These are phyloP conservation scores for Pristionchus japonicus DNA, from an alignment of 2,888 invertebrate genomes.

Conservation along the genomic window DNA sequence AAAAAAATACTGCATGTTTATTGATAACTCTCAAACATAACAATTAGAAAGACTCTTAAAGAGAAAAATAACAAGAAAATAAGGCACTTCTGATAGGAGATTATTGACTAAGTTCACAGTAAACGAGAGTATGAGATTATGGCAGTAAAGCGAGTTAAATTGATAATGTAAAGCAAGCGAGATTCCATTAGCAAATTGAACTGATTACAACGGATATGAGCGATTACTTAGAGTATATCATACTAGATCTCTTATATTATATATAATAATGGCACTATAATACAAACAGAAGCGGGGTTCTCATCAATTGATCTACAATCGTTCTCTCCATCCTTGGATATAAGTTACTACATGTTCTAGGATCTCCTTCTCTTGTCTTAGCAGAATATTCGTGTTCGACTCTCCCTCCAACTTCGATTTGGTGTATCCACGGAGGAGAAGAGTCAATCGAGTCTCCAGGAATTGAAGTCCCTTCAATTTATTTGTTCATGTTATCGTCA, in stretches of 20 bases:
- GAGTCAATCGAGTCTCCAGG: conserved; percentile 4
- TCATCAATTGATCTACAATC: background rate
- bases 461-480: conserved; percentile 19
- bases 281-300: conserved; percentile 17
- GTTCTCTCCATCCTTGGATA: background rate
- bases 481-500: no score
- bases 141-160: conserved; percentile 31
- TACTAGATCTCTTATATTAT: background rate
- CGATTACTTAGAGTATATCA: background rate
- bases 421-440: conserved; percentile 43
- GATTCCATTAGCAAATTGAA: background rate
- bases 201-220: conserved; percentile 23
- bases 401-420: conserved; percentile 31
- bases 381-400: background rate
- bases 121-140: conserved; percentile 18
- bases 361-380: conserved; percentile 41
- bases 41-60: background rate
- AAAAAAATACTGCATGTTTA: background rate
- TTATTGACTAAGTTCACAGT: background rate
- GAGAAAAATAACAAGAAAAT: conserved; percentile 11
- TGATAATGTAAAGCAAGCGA: conserved; percentile 33
- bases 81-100: background rate
- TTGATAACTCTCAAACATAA: background rate
- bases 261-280: conserved; percentile 36
- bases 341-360: conserved; percentile 12